Evolutionary conservation across 2,888 invertebrate species (phyloP).

Genomic region (Blera fallax): DNA sequence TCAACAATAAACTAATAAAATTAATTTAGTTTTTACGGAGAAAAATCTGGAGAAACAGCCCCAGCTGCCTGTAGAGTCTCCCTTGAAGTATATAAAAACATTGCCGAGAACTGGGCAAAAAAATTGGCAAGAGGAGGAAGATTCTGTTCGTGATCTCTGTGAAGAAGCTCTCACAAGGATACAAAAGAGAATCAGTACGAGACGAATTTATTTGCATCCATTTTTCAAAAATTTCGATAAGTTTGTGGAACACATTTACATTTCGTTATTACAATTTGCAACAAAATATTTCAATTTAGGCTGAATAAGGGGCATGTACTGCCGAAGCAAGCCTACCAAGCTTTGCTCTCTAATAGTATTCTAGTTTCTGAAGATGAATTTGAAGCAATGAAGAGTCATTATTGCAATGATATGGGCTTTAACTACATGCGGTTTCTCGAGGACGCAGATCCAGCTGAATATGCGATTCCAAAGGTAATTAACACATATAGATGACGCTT

Average conservation of each 20-base stretch:
- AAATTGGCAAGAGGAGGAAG: slow-evolving; percentile 82
- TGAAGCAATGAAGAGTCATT: slow-evolving; percentile 87
- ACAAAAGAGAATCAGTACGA: slow-evolving; percentile 84
- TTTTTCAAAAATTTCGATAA: slow-evolving; percentile 88
- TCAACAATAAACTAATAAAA: not conserved
- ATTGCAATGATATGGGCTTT: slow-evolving; percentile 89
- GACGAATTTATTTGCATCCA: slow-evolving; percentile 86
- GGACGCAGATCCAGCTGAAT: slow-evolving; percentile 83
- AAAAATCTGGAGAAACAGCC: slow-evolving; percentile 88
- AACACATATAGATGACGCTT: too few species aligned
- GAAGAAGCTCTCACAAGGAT: slow-evolving; percentile 86
- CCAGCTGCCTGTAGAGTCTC: slow-evolving; percentile 83
- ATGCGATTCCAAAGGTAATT: slow-evolving; percentile 77
- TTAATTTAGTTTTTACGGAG: slow-evolving; percentile 84
- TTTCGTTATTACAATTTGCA: not conserved
- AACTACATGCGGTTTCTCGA: slow-evolving; percentile 87
- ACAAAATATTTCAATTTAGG: slow-evolving; percentile 80
- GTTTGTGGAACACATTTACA: slow-evolving; percentile 80
- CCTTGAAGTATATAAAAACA: slow-evolving; percentile 83
- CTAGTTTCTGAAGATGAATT: slow-evolving; percentile 86
- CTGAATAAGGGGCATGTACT: slow-evolving; percentile 88
- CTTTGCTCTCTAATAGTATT: slow-evolving; percentile 86
- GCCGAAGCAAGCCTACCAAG: slow-evolving; percentile 87
- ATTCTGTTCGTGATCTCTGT: slow-evolving; percentile 82
- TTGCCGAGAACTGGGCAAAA: slow-evolving; percentile 82